Evolutionary conservation across 2,797 vertebrate species (phyloP).

Genomic region (Yasuhikotakia modesta): DNA sequence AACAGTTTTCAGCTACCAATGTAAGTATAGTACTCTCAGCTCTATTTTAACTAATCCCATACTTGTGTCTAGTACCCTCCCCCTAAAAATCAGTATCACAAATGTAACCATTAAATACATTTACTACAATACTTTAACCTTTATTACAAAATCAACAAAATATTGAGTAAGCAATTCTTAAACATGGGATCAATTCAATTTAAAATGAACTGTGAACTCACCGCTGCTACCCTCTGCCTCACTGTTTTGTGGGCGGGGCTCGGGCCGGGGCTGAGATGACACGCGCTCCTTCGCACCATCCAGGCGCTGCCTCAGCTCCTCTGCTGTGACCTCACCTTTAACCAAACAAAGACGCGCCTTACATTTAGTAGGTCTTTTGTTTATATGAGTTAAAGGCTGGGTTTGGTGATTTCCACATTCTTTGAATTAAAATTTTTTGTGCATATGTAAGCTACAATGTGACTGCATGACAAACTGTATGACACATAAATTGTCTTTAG

Average conservation of each 20-base stretch:
- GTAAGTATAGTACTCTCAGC: no score
- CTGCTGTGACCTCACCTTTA: constrained; percentile 92
- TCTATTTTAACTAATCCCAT: no score
- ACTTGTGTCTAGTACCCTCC: no score
- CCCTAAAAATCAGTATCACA: no score
- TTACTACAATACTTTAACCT: no score
- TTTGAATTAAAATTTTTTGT: no score
- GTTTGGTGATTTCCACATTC: neutral
- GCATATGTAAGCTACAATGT: neutral
- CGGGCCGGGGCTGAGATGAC: constrained; percentile 78
- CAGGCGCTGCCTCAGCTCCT: constrained; percentile 89
- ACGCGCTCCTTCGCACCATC: constrained; percentile 87
- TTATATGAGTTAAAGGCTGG: constrained; percentile 1
- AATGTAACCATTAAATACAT: no score
- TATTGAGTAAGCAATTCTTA: no score
- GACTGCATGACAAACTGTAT: neutral
- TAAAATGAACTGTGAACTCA: constrained; percentile 64
- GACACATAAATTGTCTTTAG: neutral
- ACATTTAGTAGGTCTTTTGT: no score
- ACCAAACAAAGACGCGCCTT: constrained; percentile 22
- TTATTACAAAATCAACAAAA: no score
- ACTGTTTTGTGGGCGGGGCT: constrained; percentile 72
- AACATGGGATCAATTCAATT: neutral
- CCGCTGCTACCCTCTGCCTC: constrained; percentile 72
- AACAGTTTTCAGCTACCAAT: no score